Conservation (phyloP, 2,888 invertebrate species). For the Pyralis farinalis region DNA sequence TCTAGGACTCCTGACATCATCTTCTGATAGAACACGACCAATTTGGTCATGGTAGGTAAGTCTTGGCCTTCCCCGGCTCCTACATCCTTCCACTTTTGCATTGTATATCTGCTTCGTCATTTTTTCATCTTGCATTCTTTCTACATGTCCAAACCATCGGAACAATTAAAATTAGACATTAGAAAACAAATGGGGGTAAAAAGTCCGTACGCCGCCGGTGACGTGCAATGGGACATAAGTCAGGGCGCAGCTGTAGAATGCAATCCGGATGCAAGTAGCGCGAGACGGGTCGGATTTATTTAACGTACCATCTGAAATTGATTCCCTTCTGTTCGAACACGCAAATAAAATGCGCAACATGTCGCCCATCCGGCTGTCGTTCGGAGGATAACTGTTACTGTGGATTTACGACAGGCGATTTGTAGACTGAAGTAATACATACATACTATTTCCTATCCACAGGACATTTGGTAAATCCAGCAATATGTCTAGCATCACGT, state of each 20-base stretch:
- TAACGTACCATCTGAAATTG: slow-evolving; percentile 37
- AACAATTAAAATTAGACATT: slow-evolving; percentile 2
- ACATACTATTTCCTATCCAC: too few relatives aligned
- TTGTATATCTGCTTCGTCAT: too few relatives aligned
- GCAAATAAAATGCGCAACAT: slow-evolving; percentile 35
- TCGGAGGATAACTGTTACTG: neutral
- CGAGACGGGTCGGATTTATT: slow-evolving; percentile 43
- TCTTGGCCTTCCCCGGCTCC: too few relatives aligned
- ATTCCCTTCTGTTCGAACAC: slow-evolving; percentile 29
- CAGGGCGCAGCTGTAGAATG: slow-evolving; percentile 44
- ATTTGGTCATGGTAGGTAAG: too few relatives aligned
- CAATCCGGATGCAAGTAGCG: slow-evolving; percentile 39
- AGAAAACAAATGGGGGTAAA: slow-evolving; percentile 19
- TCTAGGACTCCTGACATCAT: too few relatives aligned
- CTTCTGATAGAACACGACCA: too few relatives aligned
- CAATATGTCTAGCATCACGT: too few relatives aligned
- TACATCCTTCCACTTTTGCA: too few relatives aligned
- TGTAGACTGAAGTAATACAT: too few relatives aligned
- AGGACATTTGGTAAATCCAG: too few relatives aligned
- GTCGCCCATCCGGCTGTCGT: slow-evolving; percentile 14
- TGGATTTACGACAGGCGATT: neutral
- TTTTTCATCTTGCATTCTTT: too few relatives aligned
- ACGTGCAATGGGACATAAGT: slow-evolving; percentile 34
- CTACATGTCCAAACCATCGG: neutral
- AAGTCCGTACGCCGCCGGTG: slow-evolving; percentile 19